phyloP scores from a whole-genome alignment of 1,140 invertebrate species.

The Centruroides vittatus region DNA sequence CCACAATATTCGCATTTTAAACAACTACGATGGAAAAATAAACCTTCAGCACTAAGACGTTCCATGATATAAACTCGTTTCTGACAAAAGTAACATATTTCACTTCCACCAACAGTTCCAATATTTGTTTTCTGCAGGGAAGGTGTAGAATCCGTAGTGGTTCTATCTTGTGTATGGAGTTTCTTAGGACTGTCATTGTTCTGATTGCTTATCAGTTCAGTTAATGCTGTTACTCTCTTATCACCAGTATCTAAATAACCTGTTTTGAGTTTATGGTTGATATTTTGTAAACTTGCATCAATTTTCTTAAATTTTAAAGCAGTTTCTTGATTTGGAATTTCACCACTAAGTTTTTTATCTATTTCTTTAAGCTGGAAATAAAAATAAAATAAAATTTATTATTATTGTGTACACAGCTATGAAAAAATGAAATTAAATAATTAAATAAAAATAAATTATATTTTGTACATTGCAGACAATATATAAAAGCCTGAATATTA shows the following conservation, averaged over 20 bases:
- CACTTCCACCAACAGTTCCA: conserved; percentile 41
- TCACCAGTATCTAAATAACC: conserved; percentile 50
- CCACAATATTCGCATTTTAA: conserved; percentile 62
- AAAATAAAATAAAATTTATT: background rate
- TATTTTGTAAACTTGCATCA: conserved; percentile 59
- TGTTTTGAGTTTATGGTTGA: conserved; percentile 66
- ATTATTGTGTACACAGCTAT: too few species aligned
- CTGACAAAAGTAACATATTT: conserved; percentile 71
- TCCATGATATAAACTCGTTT: conserved; percentile 81
- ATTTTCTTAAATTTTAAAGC: conserved; percentile 51
- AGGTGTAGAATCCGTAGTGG: background rate
- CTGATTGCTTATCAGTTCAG: conserved; percentile 48
- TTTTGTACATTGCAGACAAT: too few species aligned
- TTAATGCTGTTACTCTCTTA: conserved; percentile 67
- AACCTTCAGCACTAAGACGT: conserved; percentile 64
- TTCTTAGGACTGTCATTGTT: background rate
- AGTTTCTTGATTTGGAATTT: conserved; percentile 17
- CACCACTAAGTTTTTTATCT: conserved; percentile 7
- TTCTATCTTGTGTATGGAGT: too few species aligned
- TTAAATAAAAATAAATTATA: too few species aligned
- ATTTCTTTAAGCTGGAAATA: conserved; percentile 8
- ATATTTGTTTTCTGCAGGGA: background rate
- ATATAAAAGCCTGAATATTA: too few species aligned
- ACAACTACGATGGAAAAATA: conserved; percentile 69
- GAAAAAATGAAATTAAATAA: too few species aligned